Conservation (phyloP, 2,888 invertebrate genomes). For the Watsonalla binaria region DNA sequence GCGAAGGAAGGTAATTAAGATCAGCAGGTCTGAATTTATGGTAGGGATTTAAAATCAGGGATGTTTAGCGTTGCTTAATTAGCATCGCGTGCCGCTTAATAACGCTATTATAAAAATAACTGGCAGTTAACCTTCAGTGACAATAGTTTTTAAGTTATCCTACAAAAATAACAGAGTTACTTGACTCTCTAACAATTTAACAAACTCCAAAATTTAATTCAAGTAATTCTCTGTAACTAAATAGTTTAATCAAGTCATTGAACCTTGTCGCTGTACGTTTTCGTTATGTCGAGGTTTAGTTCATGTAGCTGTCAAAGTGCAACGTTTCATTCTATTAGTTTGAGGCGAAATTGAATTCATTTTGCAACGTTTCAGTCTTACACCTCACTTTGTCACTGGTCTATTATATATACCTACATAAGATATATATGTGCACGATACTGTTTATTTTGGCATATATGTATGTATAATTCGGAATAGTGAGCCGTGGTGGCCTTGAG, state of each 20-base stretch:
- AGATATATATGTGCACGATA: no score
- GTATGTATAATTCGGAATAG: no score
- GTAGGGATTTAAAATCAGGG: constrained; percentile 36
- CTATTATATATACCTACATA: no score
- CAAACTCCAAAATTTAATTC: neutral
- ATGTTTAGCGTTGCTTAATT: constrained; percentile 28
- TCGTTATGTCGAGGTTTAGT: no score
- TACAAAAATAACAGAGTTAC: no score
- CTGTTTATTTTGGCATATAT: no score
- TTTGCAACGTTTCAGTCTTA: no score
- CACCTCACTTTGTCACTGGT: neutral
- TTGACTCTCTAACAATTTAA: no score
- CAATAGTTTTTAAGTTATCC: neutral
- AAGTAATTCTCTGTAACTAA: neutral
- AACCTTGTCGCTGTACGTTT: neutral
- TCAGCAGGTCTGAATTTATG: constrained; percentile 48
- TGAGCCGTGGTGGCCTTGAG: no score
- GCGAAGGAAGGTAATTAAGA: constrained; percentile 60
- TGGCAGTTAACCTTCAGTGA: neutral
- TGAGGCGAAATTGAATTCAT: no score
- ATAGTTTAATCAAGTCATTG: neutral
- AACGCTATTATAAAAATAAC: constrained; percentile 5
- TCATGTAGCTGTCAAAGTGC: no score
- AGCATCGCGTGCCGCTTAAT: constrained; percentile 10
- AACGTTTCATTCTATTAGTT: no score